Conservation (phyloP, 1,140 invertebrate genomes). For the Subanguina moxae region DNA sequence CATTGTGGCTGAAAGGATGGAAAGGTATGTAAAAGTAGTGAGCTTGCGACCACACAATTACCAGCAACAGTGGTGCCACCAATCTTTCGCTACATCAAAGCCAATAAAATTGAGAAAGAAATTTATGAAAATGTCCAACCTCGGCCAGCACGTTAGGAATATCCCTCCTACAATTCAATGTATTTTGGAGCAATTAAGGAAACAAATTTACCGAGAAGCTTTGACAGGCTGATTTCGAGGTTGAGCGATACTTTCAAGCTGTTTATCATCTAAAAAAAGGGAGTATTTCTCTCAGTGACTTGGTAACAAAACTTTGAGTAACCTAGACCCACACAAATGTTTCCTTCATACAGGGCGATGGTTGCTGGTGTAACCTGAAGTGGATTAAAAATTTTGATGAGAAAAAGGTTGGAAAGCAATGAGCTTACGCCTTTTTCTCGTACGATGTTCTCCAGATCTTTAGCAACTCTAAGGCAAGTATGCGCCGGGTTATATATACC, state of each 20-base stretch:
- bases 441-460: conserved; percentile 75
- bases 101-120: no score
- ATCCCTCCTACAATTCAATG: background rate
- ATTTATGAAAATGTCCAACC: background rate
- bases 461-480: conserved; percentile 68
- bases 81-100: conserved; percentile 64
- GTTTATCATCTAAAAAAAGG: conserved; percentile 66
- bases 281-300: conserved; percentile 70
- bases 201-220: conserved; percentile 65
- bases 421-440: conserved; percentile 67
- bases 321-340: conserved; percentile 72
- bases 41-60: background rate
- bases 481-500: no score
- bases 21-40: background rate
- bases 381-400: no score
- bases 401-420: no score
- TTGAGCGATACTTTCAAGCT: conserved; percentile 63
- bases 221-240: conserved; percentile 65
- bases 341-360: conserved; percentile 79
- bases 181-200: no score
- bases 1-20: conserved; percentile 68
- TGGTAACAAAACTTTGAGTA: background rate
- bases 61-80: conserved; percentile 94
- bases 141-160: background rate
- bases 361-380: conserved; percentile 79